Percentiles rank a stretch among this genome's conserved stretches.
Conservation (phyloP, 2,113 vertebrate genomes). For the Indicator maculatus region DNA sequence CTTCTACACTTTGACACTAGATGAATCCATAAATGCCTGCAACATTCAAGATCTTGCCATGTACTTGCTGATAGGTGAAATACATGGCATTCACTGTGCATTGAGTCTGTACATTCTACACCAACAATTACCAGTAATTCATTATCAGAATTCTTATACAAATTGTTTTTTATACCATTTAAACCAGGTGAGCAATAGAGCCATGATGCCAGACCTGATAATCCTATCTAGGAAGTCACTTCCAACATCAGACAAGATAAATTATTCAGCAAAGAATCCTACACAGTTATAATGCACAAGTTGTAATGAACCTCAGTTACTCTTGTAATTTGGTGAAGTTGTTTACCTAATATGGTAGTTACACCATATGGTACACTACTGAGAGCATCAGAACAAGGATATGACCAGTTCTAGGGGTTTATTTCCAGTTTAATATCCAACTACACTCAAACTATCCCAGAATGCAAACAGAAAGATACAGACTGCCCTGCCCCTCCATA, state of each 20-base stretch:
- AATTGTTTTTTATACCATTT: background rate
- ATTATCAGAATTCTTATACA: background rate
- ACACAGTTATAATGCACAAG: slow-evolving; percentile 38
- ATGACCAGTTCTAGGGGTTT: slow-evolving; percentile 32
- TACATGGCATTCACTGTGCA: background rate
- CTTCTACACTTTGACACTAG: background rate
- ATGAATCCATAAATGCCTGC: background rate
- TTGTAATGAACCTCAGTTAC: slow-evolving; percentile 50
- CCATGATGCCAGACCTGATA: background rate
- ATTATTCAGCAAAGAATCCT: slow-evolving; percentile 50
- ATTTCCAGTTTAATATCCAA: slow-evolving; percentile 43
- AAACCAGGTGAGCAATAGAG: background rate
- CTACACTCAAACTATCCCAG: slow-evolving; percentile 12
- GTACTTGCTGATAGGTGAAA: background rate
- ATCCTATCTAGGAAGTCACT: background rate
- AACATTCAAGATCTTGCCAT: background rate
- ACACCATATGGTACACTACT: slow-evolving; percentile 37
- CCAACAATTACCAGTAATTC: background rate
- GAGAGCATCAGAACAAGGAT: slow-evolving; percentile 33
- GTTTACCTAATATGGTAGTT: slow-evolving; percentile 58
- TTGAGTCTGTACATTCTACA: background rate
- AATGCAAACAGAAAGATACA: background rate
- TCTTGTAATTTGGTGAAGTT: slow-evolving; percentile 52
- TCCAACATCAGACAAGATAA: slow-evolving; percentile 10
- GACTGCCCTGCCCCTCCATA: background rate